Base-by-base conservation (phyloP, 2,113 vertebrate genomes). In the Salvelinus alpinus region DNA sequence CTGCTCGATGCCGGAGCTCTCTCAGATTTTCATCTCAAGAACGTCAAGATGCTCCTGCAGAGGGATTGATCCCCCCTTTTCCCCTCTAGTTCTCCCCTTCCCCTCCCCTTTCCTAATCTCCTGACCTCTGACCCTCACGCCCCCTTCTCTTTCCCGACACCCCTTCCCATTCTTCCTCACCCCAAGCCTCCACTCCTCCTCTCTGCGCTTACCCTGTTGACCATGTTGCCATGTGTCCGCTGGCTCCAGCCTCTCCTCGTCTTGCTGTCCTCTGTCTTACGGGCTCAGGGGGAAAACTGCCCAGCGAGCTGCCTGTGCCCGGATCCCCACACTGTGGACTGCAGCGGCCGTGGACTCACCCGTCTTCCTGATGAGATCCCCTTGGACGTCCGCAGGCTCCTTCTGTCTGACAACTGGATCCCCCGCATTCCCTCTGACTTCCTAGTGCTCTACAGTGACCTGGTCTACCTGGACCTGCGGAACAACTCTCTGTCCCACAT, bases 241-340 rank as follows among this genome's bases (percentile, higher is more conserved):
- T 91, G 90, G 90, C 80, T 91, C 84, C 91, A 92, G 82, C 83
- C 86, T 84, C 88, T 94, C 76, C 80, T 93, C 77, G 87, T 89
- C 79, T 79, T 86, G 27, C 81, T 94, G 83, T 91, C 88, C 80
- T 93, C 88, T 83, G 86, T 89, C 79, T 90, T 89, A 74, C 89
- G 91, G 89, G 91, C 88, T 81, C 85, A 70, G 86, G 95, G 90
- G 86, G 92, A 92, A 74, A 93, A 92, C 65, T 99, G 97, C 92
- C 96, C 96, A 64, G 84, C 91, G 64, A 94, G 86, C 87, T 98
- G 97, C 87, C 85, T 93, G 88, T 98, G 97, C 88, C 93, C 94
- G 78, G 97, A 97, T 91, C 95, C 95, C 72, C 97, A 98, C 92
- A 98, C 97, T 3, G 95, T 99, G 90, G 96, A 99, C 88, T 99